These are phyloP conservation scores for Eulemur coronatus DNA, from an alignment of 2,797 vertebrate species.

Conservation along the genomic window DNA sequence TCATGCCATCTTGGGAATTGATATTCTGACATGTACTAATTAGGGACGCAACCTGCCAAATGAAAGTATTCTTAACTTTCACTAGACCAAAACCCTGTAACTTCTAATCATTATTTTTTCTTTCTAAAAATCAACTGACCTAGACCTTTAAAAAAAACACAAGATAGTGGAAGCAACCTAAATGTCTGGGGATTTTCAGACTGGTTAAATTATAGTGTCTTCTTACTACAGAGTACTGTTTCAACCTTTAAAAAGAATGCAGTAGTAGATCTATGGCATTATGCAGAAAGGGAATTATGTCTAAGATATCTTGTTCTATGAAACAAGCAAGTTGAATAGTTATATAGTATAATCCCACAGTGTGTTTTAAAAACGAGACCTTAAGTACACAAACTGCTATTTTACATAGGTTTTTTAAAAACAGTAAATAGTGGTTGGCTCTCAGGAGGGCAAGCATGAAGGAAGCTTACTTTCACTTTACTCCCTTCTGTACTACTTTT, in stretches of 20 bases:
- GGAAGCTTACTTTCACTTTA: conserved; percentile 58
- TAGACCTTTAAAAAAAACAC: not conserved
- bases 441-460: not conserved
- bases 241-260: conserved; percentile 13
- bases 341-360: not conserved
- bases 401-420: not conserved
- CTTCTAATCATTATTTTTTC: not conserved
- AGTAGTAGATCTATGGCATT: not conserved
- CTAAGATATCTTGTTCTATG: not conserved
- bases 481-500: not conserved
- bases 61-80: not conserved
- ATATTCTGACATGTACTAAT: conserved; percentile 1
- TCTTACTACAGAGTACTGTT: not conserved
- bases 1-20: not conserved
- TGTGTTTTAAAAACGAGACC: conserved; percentile 15
- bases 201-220: not conserved
- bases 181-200: not conserved
- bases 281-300: not conserved
- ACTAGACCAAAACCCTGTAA: not conserved
- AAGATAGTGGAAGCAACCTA: not conserved
- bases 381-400: not conserved
- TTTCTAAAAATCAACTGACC: not conserved
- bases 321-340: not conserved
- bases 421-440: not conserved
- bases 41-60: not conserved